Evolutionary conservation across 2,888 invertebrate species (phyloP).

Genomic region (Idaea biselata): DNA sequence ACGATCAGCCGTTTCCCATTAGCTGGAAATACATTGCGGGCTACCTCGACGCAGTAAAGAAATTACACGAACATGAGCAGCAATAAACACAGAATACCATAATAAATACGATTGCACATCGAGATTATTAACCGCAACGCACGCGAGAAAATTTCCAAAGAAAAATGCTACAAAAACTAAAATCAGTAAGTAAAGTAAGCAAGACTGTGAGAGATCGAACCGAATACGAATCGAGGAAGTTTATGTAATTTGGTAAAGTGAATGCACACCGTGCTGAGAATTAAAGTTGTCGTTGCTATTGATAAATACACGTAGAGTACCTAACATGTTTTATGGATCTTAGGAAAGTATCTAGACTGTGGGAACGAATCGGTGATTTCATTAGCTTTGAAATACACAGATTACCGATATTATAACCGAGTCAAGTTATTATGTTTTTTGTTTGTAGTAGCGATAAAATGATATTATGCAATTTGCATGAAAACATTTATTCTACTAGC

Average conservation of each 20-base stretch:
- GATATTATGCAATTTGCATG: not conserved
- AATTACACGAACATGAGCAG: not conserved
- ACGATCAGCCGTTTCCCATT: constrained; percentile 10
- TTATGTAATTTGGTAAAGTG: constrained; percentile 61
- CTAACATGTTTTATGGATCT: constrained; percentile 2
- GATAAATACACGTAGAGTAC: constrained; percentile 19
- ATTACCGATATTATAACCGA: not conserved
- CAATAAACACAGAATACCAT: not conserved
- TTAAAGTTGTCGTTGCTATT: constrained; percentile 31
- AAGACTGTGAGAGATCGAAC: constrained; percentile 39
- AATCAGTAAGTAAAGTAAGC: constrained; percentile 27
- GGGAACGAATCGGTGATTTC: constrained; percentile 11
- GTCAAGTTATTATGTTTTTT: not conserved
- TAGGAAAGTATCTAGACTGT: constrained; percentile 11
- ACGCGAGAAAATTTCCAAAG: constrained; percentile 62
- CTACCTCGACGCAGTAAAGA: not conserved
- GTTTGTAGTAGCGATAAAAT: not conserved
- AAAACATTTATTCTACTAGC: too few species aligned
- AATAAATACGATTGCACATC: constrained; percentile 12
- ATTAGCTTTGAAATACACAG: not conserved
- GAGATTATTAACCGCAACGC: constrained; percentile 43
- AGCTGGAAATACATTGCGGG: not conserved
- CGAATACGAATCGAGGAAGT: constrained; percentile 46
- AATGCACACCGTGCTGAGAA: constrained; percentile 46
- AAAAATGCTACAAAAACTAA: constrained; percentile 53